A percentile compares a stretch with the other conserved stretches of the same genome.
Evolutionary conservation across 2,888 invertebrate genomes (phyloP).

Genomic region (Gastracanthus pulcherrimus): DNA sequence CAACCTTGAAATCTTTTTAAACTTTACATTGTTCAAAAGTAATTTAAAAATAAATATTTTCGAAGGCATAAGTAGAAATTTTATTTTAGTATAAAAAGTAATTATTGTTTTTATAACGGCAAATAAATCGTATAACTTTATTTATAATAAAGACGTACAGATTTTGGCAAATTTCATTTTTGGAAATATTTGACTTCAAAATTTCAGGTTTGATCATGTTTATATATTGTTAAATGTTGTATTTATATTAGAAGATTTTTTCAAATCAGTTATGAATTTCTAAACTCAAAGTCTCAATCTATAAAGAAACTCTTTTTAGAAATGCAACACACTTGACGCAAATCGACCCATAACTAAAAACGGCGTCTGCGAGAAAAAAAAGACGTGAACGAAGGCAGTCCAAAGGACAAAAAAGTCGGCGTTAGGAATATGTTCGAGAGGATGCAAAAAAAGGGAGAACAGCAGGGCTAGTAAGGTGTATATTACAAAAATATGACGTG

Average conservation of each 20-base stretch:
- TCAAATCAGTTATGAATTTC: neutral
- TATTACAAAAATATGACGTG: conserved; percentile 30
- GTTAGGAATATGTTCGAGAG: neutral
- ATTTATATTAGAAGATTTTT: too few species aligned
- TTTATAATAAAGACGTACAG: too few species aligned
- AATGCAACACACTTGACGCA: neutral
- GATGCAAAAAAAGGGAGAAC: neutral
- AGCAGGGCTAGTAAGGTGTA: neutral
- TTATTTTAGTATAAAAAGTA: too few species aligned
- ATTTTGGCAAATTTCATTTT: too few species aligned
- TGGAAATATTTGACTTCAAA: too few species aligned
- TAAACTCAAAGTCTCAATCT: neutral
- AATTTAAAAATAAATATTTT: neutral
- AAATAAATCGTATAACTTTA: too few species aligned
- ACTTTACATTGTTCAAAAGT: neutral
- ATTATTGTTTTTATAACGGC: too few species aligned
- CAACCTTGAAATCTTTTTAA: neutral
- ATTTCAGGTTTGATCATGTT: too few species aligned
- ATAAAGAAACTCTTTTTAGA: neutral
- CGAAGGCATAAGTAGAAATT: too few species aligned
- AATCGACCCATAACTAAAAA: neutral
- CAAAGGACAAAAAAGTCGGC: neutral
- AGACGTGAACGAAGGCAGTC: neutral
- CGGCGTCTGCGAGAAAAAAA: neutral
- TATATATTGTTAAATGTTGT: too few species aligned